A percentile compares a stretch with the other conserved stretches of the same genome.
These are phyloP conservation scores for Idris sp. DNA, from an alignment of 1,140 invertebrate species.

Conservation along the genomic window DNA sequence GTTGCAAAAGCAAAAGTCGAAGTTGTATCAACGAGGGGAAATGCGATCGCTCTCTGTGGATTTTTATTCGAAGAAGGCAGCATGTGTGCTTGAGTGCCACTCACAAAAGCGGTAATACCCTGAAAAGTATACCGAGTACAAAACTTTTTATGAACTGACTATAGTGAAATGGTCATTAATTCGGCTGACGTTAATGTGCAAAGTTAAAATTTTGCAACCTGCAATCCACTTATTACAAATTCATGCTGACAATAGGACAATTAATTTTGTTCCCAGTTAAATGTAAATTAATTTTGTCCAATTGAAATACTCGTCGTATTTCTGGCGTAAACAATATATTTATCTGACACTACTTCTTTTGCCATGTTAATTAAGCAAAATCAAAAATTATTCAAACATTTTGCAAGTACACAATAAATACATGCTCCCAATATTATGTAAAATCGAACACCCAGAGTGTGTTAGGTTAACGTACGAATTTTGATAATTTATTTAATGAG, in stretches of 20 bases:
- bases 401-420: neutral
- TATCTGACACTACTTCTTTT: no score
- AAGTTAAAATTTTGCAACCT: conserved; percentile 40
- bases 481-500: conserved; percentile 41
- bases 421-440: neutral
- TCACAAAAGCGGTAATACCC: conserved; percentile 48
- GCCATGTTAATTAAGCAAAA: no score
- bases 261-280: conserved; percentile 13
- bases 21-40: conserved; percentile 31
- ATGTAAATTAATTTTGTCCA: conserved; percentile 14
- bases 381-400: no score
- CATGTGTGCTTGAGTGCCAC: conserved; percentile 56
- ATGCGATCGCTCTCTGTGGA: conserved; percentile 42
- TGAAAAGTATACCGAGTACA: conserved; percentile 40
- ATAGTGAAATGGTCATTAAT: conserved; percentile 59
- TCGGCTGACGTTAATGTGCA: conserved; percentile 32
- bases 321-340: conserved; percentile 1
- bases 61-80: conserved; percentile 58
- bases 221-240: conserved; percentile 29
- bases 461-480: conserved; percentile 1
- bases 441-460: neutral
- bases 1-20: conserved; percentile 52
- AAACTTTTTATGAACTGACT: conserved; percentile 54
- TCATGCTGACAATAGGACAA: conserved; percentile 8
- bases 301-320: conserved; percentile 3